Evolutionary conservation across 1,140 invertebrate genomes (phyloP), one percentile per base, ranked within the genome.

Genomic region (Drosophila navojoa): DNA sequence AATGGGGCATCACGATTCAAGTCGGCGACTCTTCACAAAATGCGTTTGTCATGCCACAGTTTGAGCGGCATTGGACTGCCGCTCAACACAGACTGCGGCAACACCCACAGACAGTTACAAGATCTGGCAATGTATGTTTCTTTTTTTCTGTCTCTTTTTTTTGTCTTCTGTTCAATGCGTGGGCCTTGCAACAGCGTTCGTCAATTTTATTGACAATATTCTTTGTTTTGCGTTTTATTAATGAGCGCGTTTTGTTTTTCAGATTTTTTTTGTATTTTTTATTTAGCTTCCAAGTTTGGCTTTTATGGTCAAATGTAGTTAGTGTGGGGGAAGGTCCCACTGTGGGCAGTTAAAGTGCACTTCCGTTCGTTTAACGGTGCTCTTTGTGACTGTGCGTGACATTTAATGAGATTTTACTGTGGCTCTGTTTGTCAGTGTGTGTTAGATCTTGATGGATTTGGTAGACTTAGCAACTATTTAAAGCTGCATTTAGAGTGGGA

Each of bases 311-410:
- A 87, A 44, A 42, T 22, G 29, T 61, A 13, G 44, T 50, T 55
- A 27, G 75, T 69, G 64, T 60, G 64, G 44, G 63, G 53, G 70
- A 16, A 49, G 47, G 27, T 10, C 13, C 6, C 45, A 32, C 59
- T 79, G 82, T 89, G 84, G 82, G 82, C 76, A 60, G 82, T 61
- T 69, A 59, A 71, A 87, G 79, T 73, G 82, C 81, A 87, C 82
- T 87, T 87, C 82, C 82, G 82, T 87, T 87, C 68, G 60, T 27
- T 67, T 68, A 87, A 89, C 82, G 69, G 82, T 72, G 55, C 69
- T 79, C 59, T 63, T 19, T 35, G 69, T 16, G 19, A 73, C 64
- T 76, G 59, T 87, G 76, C 71, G 82, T 86, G 72, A 76, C 62
- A 79, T 70, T 32, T 44, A 53, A 57, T 77, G 40, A 22, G n/a